Evolutionary conservation across 2,113 vertebrate species (phyloP), one percentile per base, ranked within the genome.

Genomic region (Ondatra zibethicus): DNA sequence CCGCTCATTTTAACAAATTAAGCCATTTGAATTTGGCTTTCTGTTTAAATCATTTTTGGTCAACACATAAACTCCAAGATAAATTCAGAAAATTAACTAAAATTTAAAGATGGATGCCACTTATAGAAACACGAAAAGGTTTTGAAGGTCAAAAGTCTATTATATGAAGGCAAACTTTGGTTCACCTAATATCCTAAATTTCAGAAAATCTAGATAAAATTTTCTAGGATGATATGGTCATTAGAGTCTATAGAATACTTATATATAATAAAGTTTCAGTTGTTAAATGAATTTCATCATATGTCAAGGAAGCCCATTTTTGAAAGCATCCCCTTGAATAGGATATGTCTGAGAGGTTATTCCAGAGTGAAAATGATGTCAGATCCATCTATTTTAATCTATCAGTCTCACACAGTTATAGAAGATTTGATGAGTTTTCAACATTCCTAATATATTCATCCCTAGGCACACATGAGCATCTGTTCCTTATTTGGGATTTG

Each of bases 361-460:
- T 89, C 88, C 95, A 94, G 97, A 98, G 97, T 96, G 77, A 96
- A 73, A 81, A 42, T 42, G 72, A 93, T 92, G 1, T 91, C 93
- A 96, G n/a, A 97, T 86, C 93, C 2, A 19, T 42, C 25, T 97
- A 92, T 95, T 13, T 92, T 81, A 17, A 78, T 78, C 42, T 17
- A 12, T 13, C 81, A 82, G 42, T 68, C 86, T 96, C 80, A 97
- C 95, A 98, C 76, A 95, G 77, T 97, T 96, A 78, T 61, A 86
- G 82, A 93, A 97, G n/a, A n/a, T 96, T 58, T 95, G 76, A 92
- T 1, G 19, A 65, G 42, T 95, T 96, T 95, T 97, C 88, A 95
- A 65, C 82, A 97, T 97, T 58, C 88, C 47, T 97, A 98, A 97
- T 97, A 63, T 85, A 95, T 94, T 97, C 96, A 97, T 96, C 95